A percentile compares a stretch with the other conserved stretches of the same genome.
phyloP scores from a whole-genome alignment of 2,888 invertebrate species.

The Luperina testacea region DNA sequence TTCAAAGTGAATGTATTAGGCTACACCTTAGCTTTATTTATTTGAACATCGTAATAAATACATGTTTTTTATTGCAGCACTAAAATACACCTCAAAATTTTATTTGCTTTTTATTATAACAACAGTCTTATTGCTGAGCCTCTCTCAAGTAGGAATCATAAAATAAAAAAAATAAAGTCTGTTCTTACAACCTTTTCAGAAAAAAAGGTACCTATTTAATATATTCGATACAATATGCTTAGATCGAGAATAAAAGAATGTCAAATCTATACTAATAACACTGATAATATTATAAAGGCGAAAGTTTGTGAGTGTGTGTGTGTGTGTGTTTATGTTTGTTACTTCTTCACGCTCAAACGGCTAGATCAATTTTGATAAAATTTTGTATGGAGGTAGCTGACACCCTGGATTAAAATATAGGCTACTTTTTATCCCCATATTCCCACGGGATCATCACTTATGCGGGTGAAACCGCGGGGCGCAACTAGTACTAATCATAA shows the following conservation, averaged over 20 bases:
- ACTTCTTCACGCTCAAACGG: no score
- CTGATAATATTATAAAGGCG: no score
- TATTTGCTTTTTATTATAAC: slow-evolving; percentile 35
- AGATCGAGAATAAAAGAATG: not conserved
- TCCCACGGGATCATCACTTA: no score
- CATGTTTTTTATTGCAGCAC: slow-evolving; percentile 17
- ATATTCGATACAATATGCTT: not conserved
- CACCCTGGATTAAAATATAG: no score
- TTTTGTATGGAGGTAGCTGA: no score
- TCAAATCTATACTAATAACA: not conserved
- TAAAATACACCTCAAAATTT: slow-evolving; percentile 24
- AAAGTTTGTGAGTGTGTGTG: no score
- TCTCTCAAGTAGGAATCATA: not conserved
- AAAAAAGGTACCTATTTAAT: not conserved
- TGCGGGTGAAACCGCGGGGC: no score
- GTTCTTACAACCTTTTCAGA: not conserved
- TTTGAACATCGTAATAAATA: slow-evolving; percentile 22
- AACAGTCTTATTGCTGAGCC: not conserved
- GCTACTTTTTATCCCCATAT: no score
- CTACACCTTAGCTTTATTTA: not conserved
- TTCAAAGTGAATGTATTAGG: slow-evolving; percentile 16
- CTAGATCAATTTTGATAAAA: no score
- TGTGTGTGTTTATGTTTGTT: no score
- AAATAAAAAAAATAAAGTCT: slow-evolving; percentile 9
- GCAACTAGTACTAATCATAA: no score